A percentile compares a stretch with the other conserved stretches of the same genome.
phyloP scores from a whole-genome alignment of 2,888 invertebrate genomes.

The Acronicta psi region DNA sequence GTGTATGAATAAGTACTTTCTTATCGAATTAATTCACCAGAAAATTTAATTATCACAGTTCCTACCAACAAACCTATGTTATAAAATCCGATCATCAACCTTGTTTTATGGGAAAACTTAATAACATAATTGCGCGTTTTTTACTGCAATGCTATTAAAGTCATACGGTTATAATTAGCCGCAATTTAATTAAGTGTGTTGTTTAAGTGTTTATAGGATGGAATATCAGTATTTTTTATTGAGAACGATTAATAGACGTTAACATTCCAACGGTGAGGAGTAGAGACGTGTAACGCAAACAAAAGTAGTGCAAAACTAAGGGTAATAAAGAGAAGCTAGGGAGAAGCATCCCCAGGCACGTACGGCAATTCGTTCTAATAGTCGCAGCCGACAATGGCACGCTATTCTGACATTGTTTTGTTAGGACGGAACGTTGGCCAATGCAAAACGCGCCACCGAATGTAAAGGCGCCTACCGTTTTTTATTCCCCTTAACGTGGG shows the following conservation, averaged over 20 bases:
- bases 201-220: conserved; percentile 57
- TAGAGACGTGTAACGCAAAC: conserved; percentile 78
- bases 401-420: conserved; percentile 80
- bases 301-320: conserved; percentile 78
- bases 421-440: conserved; percentile 76
- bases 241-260: conserved; percentile 63
- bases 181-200: conserved; percentile 56
- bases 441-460: conserved; percentile 76
- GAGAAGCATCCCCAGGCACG: conserved; percentile 76
- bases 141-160: conserved; percentile 64
- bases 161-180: conserved; percentile 64
- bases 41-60: conserved; percentile 33
- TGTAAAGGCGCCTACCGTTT: conserved; percentile 75
- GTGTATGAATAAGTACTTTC: too few species aligned
- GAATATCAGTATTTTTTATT: conserved; percentile 53
- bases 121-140: conserved; percentile 67
- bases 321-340: conserved; percentile 77
- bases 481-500: conserved; percentile 73
- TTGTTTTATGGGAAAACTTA: conserved; percentile 62
- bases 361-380: conserved; percentile 85
- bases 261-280: conserved; percentile 69
- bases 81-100: conserved; percentile 56
- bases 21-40: conserved; percentile 19
- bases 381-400: conserved; percentile 79
- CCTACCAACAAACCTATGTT: conserved; percentile 37